Evolutionary conservation across 2,888 invertebrate genomes (phyloP).

Genomic region (Leptinotarsa tumamoca): DNA sequence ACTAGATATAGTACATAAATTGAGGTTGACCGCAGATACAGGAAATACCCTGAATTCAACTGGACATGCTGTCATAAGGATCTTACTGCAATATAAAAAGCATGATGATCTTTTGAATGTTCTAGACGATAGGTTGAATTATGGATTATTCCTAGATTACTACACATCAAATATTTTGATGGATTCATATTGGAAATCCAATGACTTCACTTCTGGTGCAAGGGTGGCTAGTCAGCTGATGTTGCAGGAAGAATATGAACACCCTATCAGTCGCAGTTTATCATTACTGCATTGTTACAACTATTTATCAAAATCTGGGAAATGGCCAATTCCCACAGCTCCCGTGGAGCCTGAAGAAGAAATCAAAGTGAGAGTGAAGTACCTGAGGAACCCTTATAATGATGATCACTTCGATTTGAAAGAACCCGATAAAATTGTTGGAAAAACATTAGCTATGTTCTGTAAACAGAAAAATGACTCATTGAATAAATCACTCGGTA

Average conservation of each 20-base stretch:
- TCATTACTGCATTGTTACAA: slow-evolving; percentile 82
- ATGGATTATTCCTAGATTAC: slow-evolving; percentile 91
- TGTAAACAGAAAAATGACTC: slow-evolving; percentile 68
- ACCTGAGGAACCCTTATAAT: slow-evolving; percentile 83
- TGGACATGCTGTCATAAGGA: slow-evolving; percentile 81
- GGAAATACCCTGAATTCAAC: slow-evolving; percentile 82
- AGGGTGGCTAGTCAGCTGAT: slow-evolving; percentile 83
- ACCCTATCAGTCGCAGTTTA: slow-evolving; percentile 77
- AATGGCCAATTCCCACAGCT: slow-evolving; percentile 64
- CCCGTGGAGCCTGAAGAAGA: slow-evolving; percentile 66
- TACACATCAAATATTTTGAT: slow-evolving; percentile 83
- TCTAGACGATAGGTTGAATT: slow-evolving; percentile 84
- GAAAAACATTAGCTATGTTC: slow-evolving; percentile 81
- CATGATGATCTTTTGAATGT: slow-evolving; percentile 77
- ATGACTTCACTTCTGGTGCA: slow-evolving; percentile 79
- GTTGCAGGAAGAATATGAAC: slow-evolving; percentile 88
- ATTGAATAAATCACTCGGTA: slow-evolving; percentile 67
- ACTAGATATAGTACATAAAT: slow-evolving; percentile 77
- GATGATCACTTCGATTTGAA: slow-evolving; percentile 92
- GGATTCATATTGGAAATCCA: slow-evolving; percentile 79
- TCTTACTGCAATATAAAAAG: slow-evolving; percentile 70
- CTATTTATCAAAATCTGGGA: slow-evolving; percentile 71
- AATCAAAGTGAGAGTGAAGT: slow-evolving; percentile 75
- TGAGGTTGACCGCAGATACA: slow-evolving; percentile 80
- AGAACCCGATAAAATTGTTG: slow-evolving; percentile 78